These are phyloP conservation scores for Hipposideros larvatus DNA, from an alignment of 2,797 vertebrate species.

Conservation along the genomic window DNA sequence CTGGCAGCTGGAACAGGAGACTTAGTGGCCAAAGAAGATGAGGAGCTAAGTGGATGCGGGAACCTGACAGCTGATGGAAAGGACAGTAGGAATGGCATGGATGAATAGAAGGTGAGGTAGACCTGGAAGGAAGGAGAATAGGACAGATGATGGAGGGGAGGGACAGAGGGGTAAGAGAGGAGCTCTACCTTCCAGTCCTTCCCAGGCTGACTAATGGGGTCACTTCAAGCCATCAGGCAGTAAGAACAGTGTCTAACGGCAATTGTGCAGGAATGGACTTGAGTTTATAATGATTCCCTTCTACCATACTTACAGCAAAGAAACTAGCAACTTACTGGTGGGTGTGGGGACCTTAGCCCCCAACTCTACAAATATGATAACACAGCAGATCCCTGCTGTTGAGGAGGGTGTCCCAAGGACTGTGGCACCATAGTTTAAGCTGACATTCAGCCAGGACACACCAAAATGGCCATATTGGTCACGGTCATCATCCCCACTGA, in stretches of 20 bases:
- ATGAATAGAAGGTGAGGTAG: not conserved
- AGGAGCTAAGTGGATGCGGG: not conserved
- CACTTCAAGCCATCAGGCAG: not conserved
- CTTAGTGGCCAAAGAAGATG: not conserved
- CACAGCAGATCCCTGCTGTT: not conserved
- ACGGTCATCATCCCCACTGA: not conserved
- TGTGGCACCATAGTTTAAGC: not conserved
- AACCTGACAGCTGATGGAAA: not conserved
- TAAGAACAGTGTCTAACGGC: not conserved
- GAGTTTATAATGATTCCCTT: not conserved
- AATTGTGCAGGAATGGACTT: not conserved
- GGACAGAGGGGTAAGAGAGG: not conserved
- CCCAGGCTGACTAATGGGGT: not conserved
- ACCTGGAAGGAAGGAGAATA: not conserved
- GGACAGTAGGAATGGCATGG: rapidly evolving
- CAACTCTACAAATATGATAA: not conserved
- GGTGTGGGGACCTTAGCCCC: not conserved
- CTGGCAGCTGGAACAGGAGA: not conserved
- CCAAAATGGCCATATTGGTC: not conserved
- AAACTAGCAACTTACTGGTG: not conserved
- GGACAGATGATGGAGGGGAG: not conserved
- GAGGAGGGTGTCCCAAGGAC: not conserved
- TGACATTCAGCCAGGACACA: not conserved
- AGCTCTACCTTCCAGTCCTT: not conserved
- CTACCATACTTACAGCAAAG: not conserved